Conservation (phyloP, 2,113 vertebrate genomes). For the Xenopus laevis region DNA sequence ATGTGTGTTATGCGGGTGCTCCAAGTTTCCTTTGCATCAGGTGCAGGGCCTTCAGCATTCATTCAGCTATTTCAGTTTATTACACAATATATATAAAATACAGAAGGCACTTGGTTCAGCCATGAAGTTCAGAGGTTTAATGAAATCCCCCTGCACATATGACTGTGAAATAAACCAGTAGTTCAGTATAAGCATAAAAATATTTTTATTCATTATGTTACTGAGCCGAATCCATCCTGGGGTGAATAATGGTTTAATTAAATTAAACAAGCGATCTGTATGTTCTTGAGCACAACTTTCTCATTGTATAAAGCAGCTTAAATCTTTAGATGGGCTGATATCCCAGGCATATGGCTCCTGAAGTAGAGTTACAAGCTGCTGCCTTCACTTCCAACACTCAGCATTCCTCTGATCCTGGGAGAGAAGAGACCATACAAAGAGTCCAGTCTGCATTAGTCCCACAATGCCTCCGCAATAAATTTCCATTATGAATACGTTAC, state of each 20-base stretch:
- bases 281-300: neutral
- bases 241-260: neutral
- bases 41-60: too few relatives aligned
- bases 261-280: neutral
- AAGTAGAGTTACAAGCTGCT: neutral
- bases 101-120: too few relatives aligned
- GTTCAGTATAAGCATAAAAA: neutral
- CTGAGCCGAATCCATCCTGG: neutral
- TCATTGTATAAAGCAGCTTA: neutral
- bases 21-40: too few relatives aligned
- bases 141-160: too few relatives aligned
- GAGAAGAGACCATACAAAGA: conserved; percentile 7
- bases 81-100: too few relatives aligned
- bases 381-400: neutral
- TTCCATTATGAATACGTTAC: conserved; percentile 19
- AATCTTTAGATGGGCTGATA: conserved; percentile 3
- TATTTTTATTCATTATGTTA: neutral
- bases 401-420: neutral
- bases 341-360: neutral
- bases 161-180: neutral
- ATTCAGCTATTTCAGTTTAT: too few relatives aligned
- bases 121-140: too few relatives aligned
- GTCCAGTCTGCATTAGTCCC: conserved; percentile 8
- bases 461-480: conserved; percentile 27
- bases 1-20: too few relatives aligned